A percentile compares a stretch with the other conserved stretches of the same genome.
phyloP scores from a whole-genome alignment of 2,888 invertebrate species.

The Nomada ruficornis region DNA sequence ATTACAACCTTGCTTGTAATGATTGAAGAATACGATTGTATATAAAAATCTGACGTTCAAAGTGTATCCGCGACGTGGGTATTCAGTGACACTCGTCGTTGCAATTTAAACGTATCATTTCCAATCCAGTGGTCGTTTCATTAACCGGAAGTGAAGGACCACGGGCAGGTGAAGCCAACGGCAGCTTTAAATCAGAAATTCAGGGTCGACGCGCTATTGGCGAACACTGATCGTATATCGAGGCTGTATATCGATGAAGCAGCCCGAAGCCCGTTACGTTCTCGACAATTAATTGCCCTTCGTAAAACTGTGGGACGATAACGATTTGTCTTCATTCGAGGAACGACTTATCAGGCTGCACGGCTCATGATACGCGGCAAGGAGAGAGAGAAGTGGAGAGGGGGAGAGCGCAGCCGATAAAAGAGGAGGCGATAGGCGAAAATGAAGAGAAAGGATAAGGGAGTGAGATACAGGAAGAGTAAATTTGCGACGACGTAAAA shows the following conservation, averaged over 20 bases:
- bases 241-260: constrained; percentile 12
- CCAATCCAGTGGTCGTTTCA: no score
- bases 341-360: constrained; percentile 75
- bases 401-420: constrained; percentile 36
- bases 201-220: background rate
- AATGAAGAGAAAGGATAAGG: constrained; percentile 32
- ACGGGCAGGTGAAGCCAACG: background rate
- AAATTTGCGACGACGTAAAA: constrained; percentile 36
- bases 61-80: no score
- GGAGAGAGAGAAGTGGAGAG: constrained; percentile 28
- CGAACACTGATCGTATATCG: constrained; percentile 9
- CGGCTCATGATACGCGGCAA: constrained; percentile 48
- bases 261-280: constrained; percentile 53
- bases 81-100: no score
- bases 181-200: constrained; percentile 8
- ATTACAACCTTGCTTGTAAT: no score
- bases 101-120: no score
- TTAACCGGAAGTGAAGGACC: no score
- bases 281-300: constrained; percentile 78
- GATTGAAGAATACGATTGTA: no score
- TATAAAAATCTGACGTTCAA: no score
- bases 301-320: constrained; percentile 74
- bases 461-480: constrained; percentile 8
- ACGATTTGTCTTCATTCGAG: constrained; percentile 81
- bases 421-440: constrained; percentile 21